Evolutionary conservation across 2,797 vertebrate genomes (phyloP), one percentile per base, ranked within the genome.

Genomic region (Botia almorhae): DNA sequence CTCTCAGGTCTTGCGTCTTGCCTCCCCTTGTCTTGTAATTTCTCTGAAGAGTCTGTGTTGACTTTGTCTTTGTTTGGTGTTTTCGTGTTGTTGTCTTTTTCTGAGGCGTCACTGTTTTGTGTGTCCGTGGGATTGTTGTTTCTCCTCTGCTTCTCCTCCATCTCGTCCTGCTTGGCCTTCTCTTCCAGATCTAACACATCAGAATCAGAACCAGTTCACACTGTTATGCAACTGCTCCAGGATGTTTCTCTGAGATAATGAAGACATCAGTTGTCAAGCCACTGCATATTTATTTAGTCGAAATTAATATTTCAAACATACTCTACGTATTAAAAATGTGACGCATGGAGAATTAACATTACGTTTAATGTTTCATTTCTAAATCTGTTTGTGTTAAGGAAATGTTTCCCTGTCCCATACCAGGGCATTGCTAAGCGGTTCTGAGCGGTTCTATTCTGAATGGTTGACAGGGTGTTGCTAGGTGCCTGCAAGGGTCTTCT

Each of bases 161-260:
- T 33, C 29, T 85, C 81, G 16, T 81, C 77, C 39, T 80, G 63
- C 58, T 56, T 71, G 13, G 43, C 51, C 21, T 74, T 84, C 61
- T 85, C 84, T 72, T 83, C 78, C 29, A 80, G n/a, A 80, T 80
- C 78, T 80, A 74, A 51, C 39, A 70, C 23, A 51, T 8, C 23
- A 71, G 11, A 72, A 29, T 60, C 17, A 14, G 13, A 78, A n/a
- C n/a, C n/a, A n/a, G 29, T 29, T 48, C 8, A 5, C 14, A 33
- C 4, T 74, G 39, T 17, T 43, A 64, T 58, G 48, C 29, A 64
- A 64, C 50, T 51, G 39, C 13, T 14, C 3, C 26, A 21, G 36
- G 48, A 39, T 39, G 2, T 39, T 8, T 63, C 17, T 58, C 19
- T 58, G 12, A 60, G 29, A 33, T 29, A 33, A 68, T 14, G 17